Percentiles rank a stretch among this genome's conserved stretches.
phyloP scores from a whole-genome alignment of 2,113 vertebrate species.

The Egretta garzetta region DNA sequence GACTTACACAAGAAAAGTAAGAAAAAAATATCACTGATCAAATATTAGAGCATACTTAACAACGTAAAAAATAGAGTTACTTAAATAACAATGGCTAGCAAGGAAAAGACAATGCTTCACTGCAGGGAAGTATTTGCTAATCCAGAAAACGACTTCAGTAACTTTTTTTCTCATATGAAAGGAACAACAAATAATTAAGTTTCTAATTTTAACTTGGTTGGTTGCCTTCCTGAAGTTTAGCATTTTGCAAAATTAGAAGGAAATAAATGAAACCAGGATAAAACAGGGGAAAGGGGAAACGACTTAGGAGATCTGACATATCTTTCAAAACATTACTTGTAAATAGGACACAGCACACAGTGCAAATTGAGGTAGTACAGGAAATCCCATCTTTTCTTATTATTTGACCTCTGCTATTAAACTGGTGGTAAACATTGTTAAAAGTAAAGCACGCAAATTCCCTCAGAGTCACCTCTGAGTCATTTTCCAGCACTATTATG shows the following conservation, averaged over 20 bases:
- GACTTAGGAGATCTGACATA: neutral
- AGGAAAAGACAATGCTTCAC: neutral
- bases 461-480: neutral
- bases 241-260: neutral
- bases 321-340: neutral
- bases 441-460: neutral
- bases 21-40: neutral
- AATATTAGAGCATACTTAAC: neutral
- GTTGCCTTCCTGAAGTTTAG: neutral
- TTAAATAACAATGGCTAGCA: neutral
- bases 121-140: neutral
- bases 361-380: neutral
- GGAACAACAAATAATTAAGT: neutral
- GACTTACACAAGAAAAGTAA: neutral
- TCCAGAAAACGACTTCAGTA: neutral
- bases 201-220: neutral
- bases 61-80: neutral
- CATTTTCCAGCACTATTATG: conserved; percentile 26
- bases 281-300: neutral
- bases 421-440: neutral
- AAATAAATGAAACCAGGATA: neutral
- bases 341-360: neutral
- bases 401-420: neutral
- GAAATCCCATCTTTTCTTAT: neutral
- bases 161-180: neutral